Conservation (phyloP, 2,113 vertebrate genomes). For the Colius striatus region DNA sequence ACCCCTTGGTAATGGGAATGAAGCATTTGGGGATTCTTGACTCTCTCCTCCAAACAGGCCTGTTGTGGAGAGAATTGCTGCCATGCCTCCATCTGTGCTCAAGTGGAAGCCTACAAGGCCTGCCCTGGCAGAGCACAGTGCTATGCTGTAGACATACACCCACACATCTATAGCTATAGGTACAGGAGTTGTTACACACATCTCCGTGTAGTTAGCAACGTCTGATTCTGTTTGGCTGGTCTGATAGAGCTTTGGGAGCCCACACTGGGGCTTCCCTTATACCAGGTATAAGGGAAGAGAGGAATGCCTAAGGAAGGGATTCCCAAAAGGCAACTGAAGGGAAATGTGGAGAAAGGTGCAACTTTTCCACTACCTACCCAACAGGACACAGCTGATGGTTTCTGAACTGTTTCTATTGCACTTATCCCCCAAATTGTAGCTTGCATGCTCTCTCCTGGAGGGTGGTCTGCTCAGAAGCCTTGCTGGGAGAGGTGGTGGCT, state of each 20-base stretch:
- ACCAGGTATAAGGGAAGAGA: background rate
- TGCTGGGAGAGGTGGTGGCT: background rate
- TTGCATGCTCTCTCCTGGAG: accelerated
- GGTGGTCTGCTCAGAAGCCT: background rate
- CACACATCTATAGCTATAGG: background rate
- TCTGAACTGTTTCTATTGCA: accelerated
- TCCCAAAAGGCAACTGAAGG: background rate
- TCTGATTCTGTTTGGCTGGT: background rate
- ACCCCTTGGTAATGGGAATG: background rate
- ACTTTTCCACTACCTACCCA: background rate
- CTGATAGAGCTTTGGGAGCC: background rate
- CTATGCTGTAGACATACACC: accelerated
- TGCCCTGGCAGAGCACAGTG: background rate
- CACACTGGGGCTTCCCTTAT: background rate
- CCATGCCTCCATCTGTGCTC: accelerated
- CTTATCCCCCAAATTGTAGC: accelerated
- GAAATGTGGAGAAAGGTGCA: background rate
- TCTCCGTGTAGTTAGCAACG: background rate
- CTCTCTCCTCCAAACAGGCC: background rate
- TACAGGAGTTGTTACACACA: no score
- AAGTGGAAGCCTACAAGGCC: background rate
- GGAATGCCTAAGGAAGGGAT: background rate
- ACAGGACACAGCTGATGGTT: background rate
- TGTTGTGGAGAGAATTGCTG: accelerated
- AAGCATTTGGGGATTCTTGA: background rate